Percentiles rank a stretch among this genome's conserved stretches.
These are phyloP conservation scores for Rhea pennata DNA, from an alignment of 2,113 vertebrate species.

Conservation along the genomic window DNA sequence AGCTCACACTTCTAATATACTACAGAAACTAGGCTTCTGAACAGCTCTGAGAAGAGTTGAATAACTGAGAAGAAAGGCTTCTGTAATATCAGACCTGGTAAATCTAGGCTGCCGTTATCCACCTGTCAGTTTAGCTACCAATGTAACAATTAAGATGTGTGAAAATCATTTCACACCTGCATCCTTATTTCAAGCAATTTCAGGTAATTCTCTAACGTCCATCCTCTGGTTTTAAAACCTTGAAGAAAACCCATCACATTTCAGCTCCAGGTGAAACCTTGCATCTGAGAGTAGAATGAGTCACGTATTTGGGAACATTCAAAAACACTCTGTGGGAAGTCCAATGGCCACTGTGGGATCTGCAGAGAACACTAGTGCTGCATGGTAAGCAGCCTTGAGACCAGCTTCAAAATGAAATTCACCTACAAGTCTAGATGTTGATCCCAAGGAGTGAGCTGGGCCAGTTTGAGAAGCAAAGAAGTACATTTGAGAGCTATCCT, in stretches of 20 bases:
- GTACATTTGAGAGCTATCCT: neutral
- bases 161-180: neutral
- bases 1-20: neutral
- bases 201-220: neutral
- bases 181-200: neutral
- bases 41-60: too few relatives aligned
- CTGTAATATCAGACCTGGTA: neutral
- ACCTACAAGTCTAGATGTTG: neutral
- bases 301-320: accelerated
- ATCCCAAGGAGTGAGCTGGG: neutral
- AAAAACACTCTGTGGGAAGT: neutral
- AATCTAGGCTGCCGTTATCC: neutral
- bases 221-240: neutral
- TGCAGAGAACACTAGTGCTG: too few relatives aligned
- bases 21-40: neutral
- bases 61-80: neutral
- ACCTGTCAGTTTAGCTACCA: neutral
- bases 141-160: accelerated
- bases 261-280: neutral
- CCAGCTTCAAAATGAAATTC: neutral
- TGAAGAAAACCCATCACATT: neutral
- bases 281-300: neutral
- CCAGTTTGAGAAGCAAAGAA: neutral
- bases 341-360: neutral
- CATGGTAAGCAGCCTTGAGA: neutral